These are phyloP conservation scores for Strigamia crassipes DNA, from an alignment of 2,888 invertebrate species.

Conservation along the genomic window DNA sequence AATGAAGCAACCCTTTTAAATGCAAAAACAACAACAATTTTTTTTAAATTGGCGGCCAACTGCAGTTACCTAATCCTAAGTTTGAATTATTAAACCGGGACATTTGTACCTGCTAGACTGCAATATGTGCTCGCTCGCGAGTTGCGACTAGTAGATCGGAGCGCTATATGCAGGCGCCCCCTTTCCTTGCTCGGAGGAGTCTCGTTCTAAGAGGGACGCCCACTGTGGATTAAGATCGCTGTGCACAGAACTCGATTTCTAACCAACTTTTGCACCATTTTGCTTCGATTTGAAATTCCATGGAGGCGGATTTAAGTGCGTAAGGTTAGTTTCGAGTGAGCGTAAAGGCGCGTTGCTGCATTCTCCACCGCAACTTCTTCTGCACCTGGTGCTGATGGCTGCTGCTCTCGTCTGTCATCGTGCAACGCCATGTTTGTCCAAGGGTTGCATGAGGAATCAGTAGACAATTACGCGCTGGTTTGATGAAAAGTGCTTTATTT, in stretches of 20 bases:
- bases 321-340: not conserved
- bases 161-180: not conserved
- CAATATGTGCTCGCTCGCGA: not conserved
- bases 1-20: too few relatives aligned
- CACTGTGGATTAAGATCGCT: not conserved
- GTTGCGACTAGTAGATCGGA: not conserved
- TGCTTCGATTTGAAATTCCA: not conserved
- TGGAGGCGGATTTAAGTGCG: not conserved
- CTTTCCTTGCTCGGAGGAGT: not conserved
- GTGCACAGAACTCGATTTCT: not conserved
- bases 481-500: not conserved
- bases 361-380: not conserved
- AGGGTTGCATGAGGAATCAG: not conserved
- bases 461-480: not conserved
- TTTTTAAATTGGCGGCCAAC: too few relatives aligned
- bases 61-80: too few relatives aligned
- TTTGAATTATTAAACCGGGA: too few relatives aligned
- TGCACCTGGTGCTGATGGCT: not conserved
- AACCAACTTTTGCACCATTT: not conserved
- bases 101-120: not conserved
- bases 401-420: not conserved
- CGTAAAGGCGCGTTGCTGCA: not conserved
- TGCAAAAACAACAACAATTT: too few relatives aligned
- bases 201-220: not conserved
- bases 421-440: not conserved